Evolutionary conservation across 2,888 invertebrate species (phyloP), one percentile per base, ranked within the genome.

Genomic region (Psylliodes chrysocephalus): DNA sequence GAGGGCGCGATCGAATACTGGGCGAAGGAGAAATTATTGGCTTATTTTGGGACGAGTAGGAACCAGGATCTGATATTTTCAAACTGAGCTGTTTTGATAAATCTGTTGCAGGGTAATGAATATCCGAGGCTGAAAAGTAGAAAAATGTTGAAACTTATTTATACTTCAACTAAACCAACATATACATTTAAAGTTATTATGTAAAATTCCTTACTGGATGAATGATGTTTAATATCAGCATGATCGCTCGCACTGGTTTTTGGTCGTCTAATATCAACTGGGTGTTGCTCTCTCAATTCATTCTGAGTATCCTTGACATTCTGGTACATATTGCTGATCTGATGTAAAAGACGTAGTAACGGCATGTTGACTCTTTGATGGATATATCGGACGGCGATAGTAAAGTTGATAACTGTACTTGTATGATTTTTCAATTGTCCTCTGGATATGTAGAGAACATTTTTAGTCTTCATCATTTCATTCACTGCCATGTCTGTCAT

Each of bases 321-420:
- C 82, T 96, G 95, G 82, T 96, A 96, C 96, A 98, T 96, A 78
- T 95, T 96, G 76, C 93, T 94, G 78, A 98, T 96, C 85, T 98
- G 98, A 83, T 98, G 96, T 63, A 97, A 85, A 54, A 98, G 86
- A 53, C 98, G 85, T 46, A 98, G 84, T 33, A 98, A 84, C 0
- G 97, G 96, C 96, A 98, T 96, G 82, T 98, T 98, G 1, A 98
- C 95, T 86, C 96, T 93, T 80, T 97, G 97, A 47, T 94, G 94
- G 74, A 98, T 95, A 78, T 93, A 93, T 56, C 94, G 87, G 72
- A 95, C 91, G 78, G 94, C 80, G 22, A 82, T 79, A 76, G 92
- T 94, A 79, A 96, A 93, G 82, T 96, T 95, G 61, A 96, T 89
- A 77, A 95, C 91, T 0, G 96, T 94, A 74, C 94, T 96, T 14